Evolutionary conservation across 2,113 vertebrate genomes (phyloP), one percentile per base, ranked within the genome.

Genomic region (Corythornis vintsioides): DNA sequence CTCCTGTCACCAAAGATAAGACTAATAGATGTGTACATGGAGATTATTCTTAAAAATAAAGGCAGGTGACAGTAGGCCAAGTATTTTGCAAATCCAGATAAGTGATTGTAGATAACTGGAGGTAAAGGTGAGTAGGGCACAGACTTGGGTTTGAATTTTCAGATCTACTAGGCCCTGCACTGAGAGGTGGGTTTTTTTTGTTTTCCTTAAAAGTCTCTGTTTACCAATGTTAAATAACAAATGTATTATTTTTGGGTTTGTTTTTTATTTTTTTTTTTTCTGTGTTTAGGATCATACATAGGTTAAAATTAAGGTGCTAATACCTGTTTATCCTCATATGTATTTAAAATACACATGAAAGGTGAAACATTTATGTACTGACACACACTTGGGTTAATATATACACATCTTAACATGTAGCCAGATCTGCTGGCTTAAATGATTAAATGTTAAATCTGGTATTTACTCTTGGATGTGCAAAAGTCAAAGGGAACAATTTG

Each of bases 401-500:
- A 19, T 76, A 81, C 65, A 48, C 67, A 71, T 87, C 80, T 96
- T 95, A 95, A 89, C 84, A 83, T 74, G 33, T 61, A 95, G 91
- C 24, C 47, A 85, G 83, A 93, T 95, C 60, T 79, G 38, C 92
- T 95, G 88, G 84, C 97, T 97, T 76, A 96, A 94, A 97, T 93
- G 69, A 96, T 96, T 95, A 96, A 94, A 88, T 88, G 53, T 89
- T 90, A 96, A 91, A 86, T 92, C 78, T 93, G 89, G 55, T 96
- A 92, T 96, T 96, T 96, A 96, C 91, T 91, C 57, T 93, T 21
- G 2, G 63, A 88, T 97, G 76, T 86, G 76, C 87, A 93, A 77
- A 97, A 97, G 96, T 97, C 92, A 96, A 97, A 92, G 61, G 76
- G 85, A 95, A 95, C 93, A 86, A 96, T 97, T 97, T 97, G 90